phyloP scores from a whole-genome alignment of 2,797 vertebrate genomes.

The Otus scops region DNA sequence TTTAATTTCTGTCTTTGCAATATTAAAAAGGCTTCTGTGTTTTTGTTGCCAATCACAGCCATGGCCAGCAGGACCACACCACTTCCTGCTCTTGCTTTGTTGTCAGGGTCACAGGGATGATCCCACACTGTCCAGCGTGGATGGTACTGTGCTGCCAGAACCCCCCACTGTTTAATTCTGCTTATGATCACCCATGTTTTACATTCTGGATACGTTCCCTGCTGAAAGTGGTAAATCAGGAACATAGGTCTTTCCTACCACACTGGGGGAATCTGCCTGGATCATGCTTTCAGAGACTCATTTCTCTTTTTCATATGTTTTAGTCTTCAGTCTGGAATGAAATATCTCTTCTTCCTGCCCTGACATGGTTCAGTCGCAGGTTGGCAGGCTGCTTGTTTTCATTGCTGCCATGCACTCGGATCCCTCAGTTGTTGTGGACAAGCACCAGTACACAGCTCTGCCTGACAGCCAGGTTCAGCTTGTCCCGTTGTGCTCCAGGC shows the following conservation, averaged over 20 bases:
- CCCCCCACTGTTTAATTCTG: not conserved
- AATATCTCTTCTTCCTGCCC: not conserved
- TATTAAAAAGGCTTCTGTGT: constrained; percentile 40
- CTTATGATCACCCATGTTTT: not conserved
- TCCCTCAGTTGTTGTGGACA: not conserved
- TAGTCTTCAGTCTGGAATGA: not conserved
- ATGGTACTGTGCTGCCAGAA: not conserved
- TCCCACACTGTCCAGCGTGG: not conserved
- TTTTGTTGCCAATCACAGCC: not conserved
- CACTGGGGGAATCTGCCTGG: not conserved
- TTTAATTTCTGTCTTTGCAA: constrained; percentile 2
- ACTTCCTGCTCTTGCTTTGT: not conserved
- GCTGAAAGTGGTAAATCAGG: not conserved
- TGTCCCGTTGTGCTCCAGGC: rapidly evolving
- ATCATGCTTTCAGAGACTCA: not conserved
- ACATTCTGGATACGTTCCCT: not conserved
- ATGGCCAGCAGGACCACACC: not conserved
- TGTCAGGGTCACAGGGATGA: not conserved
- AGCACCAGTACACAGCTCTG: not conserved
- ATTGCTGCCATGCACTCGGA: not conserved
- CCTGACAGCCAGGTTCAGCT: not conserved
- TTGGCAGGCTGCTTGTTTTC: not conserved
- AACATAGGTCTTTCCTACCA: not conserved
- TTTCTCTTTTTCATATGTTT: not conserved
- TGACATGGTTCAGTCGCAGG: not conserved